These are phyloP conservation scores for Microplitis deprimator DNA, from an alignment of 2,888 invertebrate genomes.

Conservation along the genomic window DNA sequence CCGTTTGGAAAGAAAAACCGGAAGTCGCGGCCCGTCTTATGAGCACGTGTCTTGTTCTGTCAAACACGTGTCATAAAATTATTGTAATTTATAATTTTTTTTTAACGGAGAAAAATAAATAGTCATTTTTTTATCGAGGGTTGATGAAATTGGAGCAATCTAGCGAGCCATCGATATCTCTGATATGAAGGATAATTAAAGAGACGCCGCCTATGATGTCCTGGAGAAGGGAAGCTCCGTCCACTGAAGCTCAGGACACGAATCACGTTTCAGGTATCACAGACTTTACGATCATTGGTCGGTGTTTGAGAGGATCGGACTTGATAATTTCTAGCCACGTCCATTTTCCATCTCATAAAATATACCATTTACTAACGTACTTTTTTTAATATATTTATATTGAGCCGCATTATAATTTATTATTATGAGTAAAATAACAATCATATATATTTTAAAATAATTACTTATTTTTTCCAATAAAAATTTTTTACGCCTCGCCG, in stretches of 20 bases:
- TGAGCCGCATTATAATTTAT: too few species aligned
- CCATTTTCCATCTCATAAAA: neutral
- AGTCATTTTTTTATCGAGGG: too few species aligned
- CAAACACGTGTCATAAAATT: slow-evolving; percentile 19
- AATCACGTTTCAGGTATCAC: slow-evolving; percentile 59
- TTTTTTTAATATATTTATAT: too few species aligned
- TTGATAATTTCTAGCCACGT: slow-evolving; percentile 21
- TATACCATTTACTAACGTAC: too few species aligned
- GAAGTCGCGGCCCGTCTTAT: slow-evolving; percentile 37
- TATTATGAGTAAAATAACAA: too few species aligned
- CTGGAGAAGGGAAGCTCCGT: slow-evolving; percentile 51
- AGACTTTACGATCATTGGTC: slow-evolving; percentile 58
- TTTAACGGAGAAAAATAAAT: neutral
- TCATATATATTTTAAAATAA: too few species aligned
- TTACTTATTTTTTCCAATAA: too few species aligned
- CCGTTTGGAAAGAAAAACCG: slow-evolving; percentile 40
- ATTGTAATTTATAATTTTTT: neutral
- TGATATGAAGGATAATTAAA: slow-evolving; percentile 24
- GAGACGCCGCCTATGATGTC: slow-evolving; percentile 45
- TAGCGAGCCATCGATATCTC: slow-evolving; percentile 44
- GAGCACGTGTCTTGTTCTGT: neutral
- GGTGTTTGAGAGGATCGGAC: slow-evolving; percentile 47
- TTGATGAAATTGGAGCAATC: too few species aligned
- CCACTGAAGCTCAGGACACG: slow-evolving; percentile 49
- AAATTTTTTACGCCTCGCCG: too few species aligned